A percentile compares a stretch with the other conserved stretches of the same genome.
These are phyloP conservation scores for Noturus placidus DNA, from an alignment of 2,113 vertebrate species.

Conservation along the genomic window DNA sequence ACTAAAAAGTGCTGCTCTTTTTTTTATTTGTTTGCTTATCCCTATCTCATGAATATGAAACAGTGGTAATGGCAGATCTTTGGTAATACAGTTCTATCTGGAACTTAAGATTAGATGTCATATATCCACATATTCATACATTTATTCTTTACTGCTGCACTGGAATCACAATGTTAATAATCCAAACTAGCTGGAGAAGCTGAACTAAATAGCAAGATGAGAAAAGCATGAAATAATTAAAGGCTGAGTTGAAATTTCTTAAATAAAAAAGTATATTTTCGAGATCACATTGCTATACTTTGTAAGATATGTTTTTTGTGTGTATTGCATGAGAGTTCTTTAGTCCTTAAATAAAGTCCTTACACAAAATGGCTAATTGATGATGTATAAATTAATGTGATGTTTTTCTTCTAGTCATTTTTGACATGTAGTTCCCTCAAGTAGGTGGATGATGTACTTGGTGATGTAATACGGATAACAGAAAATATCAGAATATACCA, in stretches of 20 bases:
- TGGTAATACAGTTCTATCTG: background rate
- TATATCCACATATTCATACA: background rate
- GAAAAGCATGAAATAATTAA: background rate
- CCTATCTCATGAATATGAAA: background rate
- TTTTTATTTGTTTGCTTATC: background rate
- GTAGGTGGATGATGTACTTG: background rate
- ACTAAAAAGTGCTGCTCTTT: background rate
- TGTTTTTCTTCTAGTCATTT: background rate
- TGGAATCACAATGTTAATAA: background rate
- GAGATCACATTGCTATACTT: background rate
- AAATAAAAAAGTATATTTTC: background rate
- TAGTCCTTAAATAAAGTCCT: too few relatives aligned
- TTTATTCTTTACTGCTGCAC: background rate
- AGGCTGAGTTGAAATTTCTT: background rate
- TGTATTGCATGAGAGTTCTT: background rate
- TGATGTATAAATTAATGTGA: background rate
- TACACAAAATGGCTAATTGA: background rate
- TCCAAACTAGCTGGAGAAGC: background rate
- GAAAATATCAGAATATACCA: background rate
- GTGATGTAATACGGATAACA: background rate
- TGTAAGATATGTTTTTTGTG: background rate
- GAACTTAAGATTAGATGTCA: background rate
- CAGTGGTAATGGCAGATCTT: background rate
- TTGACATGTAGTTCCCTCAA: background rate
- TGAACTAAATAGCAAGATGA: background rate